Percentiles rank a stretch among this genome's conserved stretches.
These are phyloP conservation scores for Boloria selene DNA, from an alignment of 2,888 invertebrate species.

Conservation along the genomic window DNA sequence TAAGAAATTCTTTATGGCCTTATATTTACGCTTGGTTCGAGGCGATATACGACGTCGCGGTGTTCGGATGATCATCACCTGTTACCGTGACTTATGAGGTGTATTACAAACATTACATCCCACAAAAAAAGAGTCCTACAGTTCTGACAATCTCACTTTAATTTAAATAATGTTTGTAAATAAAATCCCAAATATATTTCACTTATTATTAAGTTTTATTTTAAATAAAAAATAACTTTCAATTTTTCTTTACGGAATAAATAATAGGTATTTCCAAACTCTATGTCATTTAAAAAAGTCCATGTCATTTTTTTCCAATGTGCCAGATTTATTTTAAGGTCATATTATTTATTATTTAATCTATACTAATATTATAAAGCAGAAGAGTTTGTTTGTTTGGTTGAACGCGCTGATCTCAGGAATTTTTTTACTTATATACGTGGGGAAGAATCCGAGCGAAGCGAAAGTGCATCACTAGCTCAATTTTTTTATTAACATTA, in stretches of 20 bases:
- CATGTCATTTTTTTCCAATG: background rate
- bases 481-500: too few relatives aligned
- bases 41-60: conserved; percentile 73
- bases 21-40: conserved; percentile 64
- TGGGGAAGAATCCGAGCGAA: too few relatives aligned
- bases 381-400: too few relatives aligned
- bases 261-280: background rate
- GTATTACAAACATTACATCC: too few relatives aligned
- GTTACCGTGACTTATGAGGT: conserved; percentile 4
- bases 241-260: conserved; percentile 2
- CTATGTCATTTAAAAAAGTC: conserved; percentile 1
- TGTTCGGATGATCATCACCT: conserved; percentile 67
- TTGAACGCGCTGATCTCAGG: too few relatives aligned
- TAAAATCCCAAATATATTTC: conserved; percentile 47
- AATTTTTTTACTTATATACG: too few relatives aligned
- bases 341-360: conserved; percentile 1
- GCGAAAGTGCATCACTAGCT: too few relatives aligned
- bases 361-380: too few relatives aligned
- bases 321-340: conserved; percentile 1
- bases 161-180: conserved; percentile 15
- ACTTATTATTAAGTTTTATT: conserved; percentile 55
- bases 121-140: too few relatives aligned
- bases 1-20: conserved; percentile 66
- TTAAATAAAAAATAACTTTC: conserved; percentile 53
- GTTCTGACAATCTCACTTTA: background rate